Evolutionary conservation across 2,888 invertebrate species (phyloP), one percentile per base, ranked within the genome.

Genomic region (Unio pictorum): DNA sequence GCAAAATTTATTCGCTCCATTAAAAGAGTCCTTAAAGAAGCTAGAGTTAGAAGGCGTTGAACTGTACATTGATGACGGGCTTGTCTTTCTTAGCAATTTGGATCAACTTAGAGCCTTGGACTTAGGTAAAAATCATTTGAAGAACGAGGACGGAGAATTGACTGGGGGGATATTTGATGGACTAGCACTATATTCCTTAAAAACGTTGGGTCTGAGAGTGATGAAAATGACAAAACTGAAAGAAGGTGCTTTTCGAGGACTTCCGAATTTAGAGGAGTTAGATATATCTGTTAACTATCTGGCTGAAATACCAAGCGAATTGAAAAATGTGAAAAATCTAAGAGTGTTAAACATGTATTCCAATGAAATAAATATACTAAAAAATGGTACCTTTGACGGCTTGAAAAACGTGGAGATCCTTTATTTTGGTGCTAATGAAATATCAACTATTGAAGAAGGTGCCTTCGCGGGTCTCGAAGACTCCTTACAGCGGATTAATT

Each of bases 371-470:
- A 69, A 68, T 68, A 61, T 34, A 23, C 60, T 77, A 17, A 74
- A 68, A 54, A 75, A 77, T 58, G 63, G 69, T 55, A 72, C 77
- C 0, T 77, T 80, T 67, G 34, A 34, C 11, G 69, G 71, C 20
- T 67, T 81, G 30, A 69, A 45, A 55, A 74, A 75, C 55, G 60
- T 81, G 26, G 64, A 65, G 55, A 76, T 72, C 56, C 60, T 81
- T 11, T 61, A 80, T 4, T 64, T 81, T 11, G 72, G 78, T 56
- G 80, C 75, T 4, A 81, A 81, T 69, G 79, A 76, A 55, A 76
- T 81, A 18, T 73, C 68, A 1, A 60, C 57, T 17, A 79, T 80
- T 64, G 78, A 80, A 34, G 23, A 26, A 23, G 75, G 71, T 17
- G 78, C 78, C 11, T 81, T 81, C 59, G 62, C 54, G 18, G 81